A percentile compares a stretch with the other conserved stretches of the same genome.
phyloP scores from a whole-genome alignment of 2,888 invertebrate genomes.

The Cheilosia soror region DNA sequence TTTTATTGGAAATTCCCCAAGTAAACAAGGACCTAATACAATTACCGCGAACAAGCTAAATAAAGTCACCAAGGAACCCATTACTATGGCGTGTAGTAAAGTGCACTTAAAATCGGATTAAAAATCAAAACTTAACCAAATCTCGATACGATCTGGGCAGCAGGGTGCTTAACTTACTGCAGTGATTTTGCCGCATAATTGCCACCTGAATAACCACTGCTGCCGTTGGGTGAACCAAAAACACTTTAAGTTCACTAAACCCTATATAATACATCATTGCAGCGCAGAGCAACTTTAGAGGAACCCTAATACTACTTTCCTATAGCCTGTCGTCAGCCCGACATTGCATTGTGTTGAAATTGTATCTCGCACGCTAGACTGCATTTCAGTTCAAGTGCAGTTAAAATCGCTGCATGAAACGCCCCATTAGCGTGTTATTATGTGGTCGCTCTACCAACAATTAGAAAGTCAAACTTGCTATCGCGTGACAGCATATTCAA shows the following conservation, averaged over 20 bases:
- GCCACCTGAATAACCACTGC: conserved; percentile 16
- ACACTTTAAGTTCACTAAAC: conserved; percentile 53
- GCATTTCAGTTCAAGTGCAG: conserved; percentile 50
- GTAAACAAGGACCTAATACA: neutral
- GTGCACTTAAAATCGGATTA: conserved; percentile 10
- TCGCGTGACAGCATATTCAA: conserved; percentile 69
- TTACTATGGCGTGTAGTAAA: conserved; percentile 20
- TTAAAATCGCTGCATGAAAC: conserved; percentile 39
- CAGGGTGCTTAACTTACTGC: conserved; percentile 28
- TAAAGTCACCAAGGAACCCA: conserved; percentile 14
- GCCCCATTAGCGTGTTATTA: conserved; percentile 36
- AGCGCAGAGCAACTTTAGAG: neutral
- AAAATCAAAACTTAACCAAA: conserved; percentile 16
- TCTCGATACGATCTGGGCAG: conserved; percentile 20
- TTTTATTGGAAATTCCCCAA: too few species aligned
- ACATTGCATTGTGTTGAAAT: conserved; percentile 2
- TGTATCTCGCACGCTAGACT: conserved; percentile 37
- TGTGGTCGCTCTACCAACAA: conserved; percentile 50
- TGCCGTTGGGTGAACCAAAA: conserved; percentile 16
- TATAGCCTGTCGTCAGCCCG: too few species aligned
- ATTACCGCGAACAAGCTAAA: neutral
- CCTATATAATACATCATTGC: conserved; percentile 22
- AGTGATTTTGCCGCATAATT: conserved; percentile 60
- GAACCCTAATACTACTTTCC: neutral
- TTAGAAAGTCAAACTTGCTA: conserved; percentile 65